A percentile compares a stretch with the other conserved stretches of the same genome.
Conservation (phyloP, 2,113 vertebrate species). For the Paradoxurus hermaphroditus region DNA sequence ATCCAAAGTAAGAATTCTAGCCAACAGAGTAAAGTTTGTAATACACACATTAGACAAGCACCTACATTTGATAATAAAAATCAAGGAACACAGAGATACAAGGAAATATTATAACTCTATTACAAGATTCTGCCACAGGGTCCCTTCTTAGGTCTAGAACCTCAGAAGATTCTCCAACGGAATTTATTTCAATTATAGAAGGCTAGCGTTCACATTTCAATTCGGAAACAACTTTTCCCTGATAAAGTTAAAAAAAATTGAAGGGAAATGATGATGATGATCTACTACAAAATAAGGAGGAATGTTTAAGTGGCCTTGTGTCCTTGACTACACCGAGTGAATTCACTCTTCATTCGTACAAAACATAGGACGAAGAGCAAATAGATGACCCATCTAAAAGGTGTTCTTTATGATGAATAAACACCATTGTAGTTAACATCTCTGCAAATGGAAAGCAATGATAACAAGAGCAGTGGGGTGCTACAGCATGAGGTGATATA, state of each 20-base stretch:
- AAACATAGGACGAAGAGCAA: not conserved
- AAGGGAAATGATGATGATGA: not conserved
- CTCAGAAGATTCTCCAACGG: not conserved
- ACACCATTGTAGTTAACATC: slow-evolving; percentile 13
- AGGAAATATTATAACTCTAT: not conserved
- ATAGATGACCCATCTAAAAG: not conserved
- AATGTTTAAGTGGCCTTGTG: not conserved
- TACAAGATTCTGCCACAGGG: not conserved
- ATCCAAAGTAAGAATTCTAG: not conserved
- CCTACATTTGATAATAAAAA: not conserved
- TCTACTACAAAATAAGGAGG: not conserved
- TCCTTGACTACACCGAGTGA: not conserved
- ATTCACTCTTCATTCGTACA: not conserved
- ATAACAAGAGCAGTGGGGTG: slow-evolving; percentile 33
- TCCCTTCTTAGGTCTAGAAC: not conserved
- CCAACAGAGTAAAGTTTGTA: not conserved
- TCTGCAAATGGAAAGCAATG: slow-evolving; percentile 20
- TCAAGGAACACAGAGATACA: not conserved
- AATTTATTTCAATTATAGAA: not conserved
- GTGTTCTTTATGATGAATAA: not conserved
- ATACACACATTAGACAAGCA: not conserved
- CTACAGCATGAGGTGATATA: slow-evolving; percentile 37
- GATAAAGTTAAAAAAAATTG: not conserved
- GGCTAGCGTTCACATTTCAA: not conserved
- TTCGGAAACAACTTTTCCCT: not conserved